phyloP scores from a whole-genome alignment of 2,888 invertebrate species.

The Philaethria dido region DNA sequence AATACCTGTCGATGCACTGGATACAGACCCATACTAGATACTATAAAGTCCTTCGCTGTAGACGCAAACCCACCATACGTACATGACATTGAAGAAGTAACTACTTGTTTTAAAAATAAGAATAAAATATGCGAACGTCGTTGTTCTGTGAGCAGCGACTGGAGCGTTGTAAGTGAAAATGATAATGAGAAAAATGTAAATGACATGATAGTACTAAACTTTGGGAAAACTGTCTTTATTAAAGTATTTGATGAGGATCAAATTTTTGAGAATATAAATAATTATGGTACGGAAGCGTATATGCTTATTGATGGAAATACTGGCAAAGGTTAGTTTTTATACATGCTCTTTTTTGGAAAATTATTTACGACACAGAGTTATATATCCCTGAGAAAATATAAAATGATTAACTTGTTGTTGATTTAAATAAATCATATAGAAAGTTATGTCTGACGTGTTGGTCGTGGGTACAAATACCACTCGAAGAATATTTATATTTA shows the following conservation, averaged over 20 bases:
- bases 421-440: no score
- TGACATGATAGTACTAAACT: constrained; percentile 73
- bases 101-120: constrained; percentile 53
- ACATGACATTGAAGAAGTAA: constrained; percentile 75
- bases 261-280: constrained; percentile 74
- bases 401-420: no score
- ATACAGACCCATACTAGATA: constrained; percentile 89
- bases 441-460: no score
- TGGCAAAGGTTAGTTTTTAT: constrained; percentile 84
- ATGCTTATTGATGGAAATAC: constrained; percentile 88
- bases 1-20: constrained; percentile 93
- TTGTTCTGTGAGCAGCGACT: constrained; percentile 62
- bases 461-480: no score
- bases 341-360: neutral
- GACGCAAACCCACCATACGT: constrained; percentile 83
- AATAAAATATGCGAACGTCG: constrained; percentile 55
- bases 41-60: constrained; percentile 88
- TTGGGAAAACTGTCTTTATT: constrained; percentile 71
- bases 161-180: constrained; percentile 58
- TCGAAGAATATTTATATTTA: no score
- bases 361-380: no score
- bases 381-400: no score
- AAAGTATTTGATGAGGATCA: constrained; percentile 74
- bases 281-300: constrained; percentile 73
- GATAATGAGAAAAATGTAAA: constrained; percentile 50